These are phyloP conservation scores for Pediacus dermestoides DNA, from an alignment of 2,888 invertebrate genomes.

Conservation along the genomic window DNA sequence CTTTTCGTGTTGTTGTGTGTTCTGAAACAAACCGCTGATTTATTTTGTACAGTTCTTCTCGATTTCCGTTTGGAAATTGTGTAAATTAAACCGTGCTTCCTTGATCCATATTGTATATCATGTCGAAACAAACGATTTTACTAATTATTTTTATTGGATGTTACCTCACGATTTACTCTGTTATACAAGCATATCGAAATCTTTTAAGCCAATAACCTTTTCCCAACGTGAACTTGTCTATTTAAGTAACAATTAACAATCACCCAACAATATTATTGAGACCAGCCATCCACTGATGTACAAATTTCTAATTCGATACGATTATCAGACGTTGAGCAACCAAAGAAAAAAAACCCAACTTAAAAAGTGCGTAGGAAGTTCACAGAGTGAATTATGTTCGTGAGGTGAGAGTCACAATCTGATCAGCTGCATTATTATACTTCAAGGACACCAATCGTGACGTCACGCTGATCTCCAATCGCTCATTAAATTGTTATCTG, in stretches of 20 bases:
- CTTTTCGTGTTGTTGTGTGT: no score
- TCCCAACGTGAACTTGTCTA: slow-evolving; percentile 16
- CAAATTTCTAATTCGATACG: slow-evolving; percentile 15
- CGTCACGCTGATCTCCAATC: slow-evolving; percentile 35
- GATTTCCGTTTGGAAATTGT: no score
- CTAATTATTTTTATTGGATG: no score
- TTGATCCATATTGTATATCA: no score
- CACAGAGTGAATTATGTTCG: slow-evolving; percentile 20
- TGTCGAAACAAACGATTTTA: no score
- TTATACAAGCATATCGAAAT: no score
- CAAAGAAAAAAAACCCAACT: slow-evolving; percentile 2
- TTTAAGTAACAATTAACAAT: slow-evolving; percentile 18
- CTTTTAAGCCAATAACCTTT: slow-evolving; percentile 22
- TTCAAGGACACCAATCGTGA: slow-evolving; percentile 37
- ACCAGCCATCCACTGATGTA: slow-evolving; percentile 11
- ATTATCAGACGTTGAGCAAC: slow-evolving; percentile 6
- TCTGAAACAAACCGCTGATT: no score
- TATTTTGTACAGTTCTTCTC: no score
- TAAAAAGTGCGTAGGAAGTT: slow-evolving; percentile 11
- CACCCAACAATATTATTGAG: slow-evolving; percentile 15
- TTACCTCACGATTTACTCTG: background rate
- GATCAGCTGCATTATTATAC: slow-evolving; percentile 32
- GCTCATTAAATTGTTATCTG: slow-evolving; percentile 36
- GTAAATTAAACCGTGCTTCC: no score
- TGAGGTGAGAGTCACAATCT: slow-evolving; percentile 32